Conservation (phyloP, 1,140 invertebrate species). For the Aradophagus sp. region DNA sequence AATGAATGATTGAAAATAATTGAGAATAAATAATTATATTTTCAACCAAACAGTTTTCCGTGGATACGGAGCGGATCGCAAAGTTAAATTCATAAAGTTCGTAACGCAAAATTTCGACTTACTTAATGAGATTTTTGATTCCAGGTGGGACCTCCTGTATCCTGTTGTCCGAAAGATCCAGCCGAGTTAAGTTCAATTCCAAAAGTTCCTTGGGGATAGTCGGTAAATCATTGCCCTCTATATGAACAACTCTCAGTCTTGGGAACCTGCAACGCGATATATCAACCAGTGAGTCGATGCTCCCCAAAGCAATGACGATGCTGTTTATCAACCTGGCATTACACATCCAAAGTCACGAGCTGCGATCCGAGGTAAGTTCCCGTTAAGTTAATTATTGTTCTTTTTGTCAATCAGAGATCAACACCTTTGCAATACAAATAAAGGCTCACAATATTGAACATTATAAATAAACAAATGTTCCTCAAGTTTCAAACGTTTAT, state of each 20-base stretch:
- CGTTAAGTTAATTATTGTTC: not conserved
- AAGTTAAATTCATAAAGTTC: slow-evolving; percentile 41
- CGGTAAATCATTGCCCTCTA: slow-evolving; percentile 78
- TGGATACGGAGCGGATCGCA: not conserved
- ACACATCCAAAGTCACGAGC: not conserved
- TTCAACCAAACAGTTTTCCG: no score
- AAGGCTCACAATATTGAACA: no score
- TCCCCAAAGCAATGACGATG: slow-evolving; percentile 11
- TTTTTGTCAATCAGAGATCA: no score
- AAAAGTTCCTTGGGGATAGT: slow-evolving; percentile 78
- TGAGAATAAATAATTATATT: no score
- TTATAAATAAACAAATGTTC: no score
- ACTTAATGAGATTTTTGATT: slow-evolving; percentile 80
- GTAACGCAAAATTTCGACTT: slow-evolving; percentile 69
- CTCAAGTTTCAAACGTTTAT: no score
- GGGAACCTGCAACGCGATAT: slow-evolving; percentile 69
- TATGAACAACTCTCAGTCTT: slow-evolving; percentile 76
- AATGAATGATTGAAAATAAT: no score
- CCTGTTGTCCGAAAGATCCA: slow-evolving; percentile 83
- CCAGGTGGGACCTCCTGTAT: slow-evolving; percentile 78
- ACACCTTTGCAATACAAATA: no score
- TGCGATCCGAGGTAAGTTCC: not conserved
- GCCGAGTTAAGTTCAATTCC: slow-evolving; percentile 77
- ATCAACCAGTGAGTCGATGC: slow-evolving; percentile 10
- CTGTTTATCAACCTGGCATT: slow-evolving; percentile 15